Conservation (phyloP, 2,113 vertebrate genomes). For the Nerophis lumbriciformis region DNA sequence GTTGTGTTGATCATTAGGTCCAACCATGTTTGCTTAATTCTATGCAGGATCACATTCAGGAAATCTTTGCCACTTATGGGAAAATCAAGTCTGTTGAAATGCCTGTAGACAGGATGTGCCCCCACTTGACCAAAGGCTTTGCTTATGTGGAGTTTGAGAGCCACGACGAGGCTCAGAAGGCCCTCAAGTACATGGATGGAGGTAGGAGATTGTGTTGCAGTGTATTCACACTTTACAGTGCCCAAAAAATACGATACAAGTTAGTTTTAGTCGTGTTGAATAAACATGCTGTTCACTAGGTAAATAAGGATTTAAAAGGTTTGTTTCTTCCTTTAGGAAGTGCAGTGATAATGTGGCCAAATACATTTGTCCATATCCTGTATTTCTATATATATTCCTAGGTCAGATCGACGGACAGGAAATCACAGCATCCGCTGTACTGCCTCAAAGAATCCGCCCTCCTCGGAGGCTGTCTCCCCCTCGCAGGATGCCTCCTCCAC, state of each 20-base stretch:
- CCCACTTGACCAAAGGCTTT: conserved; percentile 86
- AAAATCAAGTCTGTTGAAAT: conserved; percentile 97
- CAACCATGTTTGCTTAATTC: neutral
- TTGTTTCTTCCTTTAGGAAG: no score
- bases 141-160: conserved; percentile 96
- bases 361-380: no score
- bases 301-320: no score
- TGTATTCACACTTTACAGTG: neutral
- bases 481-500: conserved; percentile 90
- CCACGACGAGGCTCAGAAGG: conserved; percentile 92
- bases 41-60: conserved; percentile 90
- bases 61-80: conserved; percentile 94
- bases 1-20: neutral
- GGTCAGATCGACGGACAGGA: conserved; percentile 98
- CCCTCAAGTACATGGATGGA: conserved; percentile 97
- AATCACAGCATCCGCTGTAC: conserved; percentile 89
- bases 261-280: no score
- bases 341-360: no score
- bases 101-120: conserved; percentile 85
- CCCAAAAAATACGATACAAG: no score
- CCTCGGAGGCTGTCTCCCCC: conserved; percentile 84
- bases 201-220: conserved; percentile 62
- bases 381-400: conserved; percentile 34
- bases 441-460: conserved; percentile 80
- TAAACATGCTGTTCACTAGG: no score